Evolutionary conservation across 2,113 vertebrate species (phyloP).

Genomic region (Colaptes auratus): DNA sequence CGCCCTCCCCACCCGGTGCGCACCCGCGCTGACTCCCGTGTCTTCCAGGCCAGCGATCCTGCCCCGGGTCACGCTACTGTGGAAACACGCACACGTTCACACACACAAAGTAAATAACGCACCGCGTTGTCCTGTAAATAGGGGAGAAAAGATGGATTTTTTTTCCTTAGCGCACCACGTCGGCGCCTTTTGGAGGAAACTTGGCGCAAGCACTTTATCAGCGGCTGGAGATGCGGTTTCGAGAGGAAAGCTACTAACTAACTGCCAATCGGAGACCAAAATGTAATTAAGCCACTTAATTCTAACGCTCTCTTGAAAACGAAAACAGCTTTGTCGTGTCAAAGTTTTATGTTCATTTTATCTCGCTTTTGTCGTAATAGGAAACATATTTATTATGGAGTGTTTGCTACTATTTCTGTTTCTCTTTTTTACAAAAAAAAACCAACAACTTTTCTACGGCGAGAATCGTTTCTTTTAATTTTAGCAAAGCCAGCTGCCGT

Average conservation of each 20-base stretch:
- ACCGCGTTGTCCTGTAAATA: constrained; percentile 38
- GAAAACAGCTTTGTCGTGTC: constrained; percentile 71
- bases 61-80: neutral
- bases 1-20: neutral
- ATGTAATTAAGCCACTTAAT: constrained; percentile 84
- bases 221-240: constrained; percentile 51
- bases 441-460: constrained; percentile 75
- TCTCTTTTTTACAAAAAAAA: constrained; percentile 58
- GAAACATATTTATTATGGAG: constrained; percentile 89
- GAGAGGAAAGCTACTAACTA: constrained; percentile 59
- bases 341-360: constrained; percentile 72
- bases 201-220: constrained; percentile 90
- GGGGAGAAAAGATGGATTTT: constrained; percentile 68
- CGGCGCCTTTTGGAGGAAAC: constrained; percentile 44
- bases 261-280: constrained; percentile 86
- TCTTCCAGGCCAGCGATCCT: neutral
- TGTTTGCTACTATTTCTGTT: constrained; percentile 81
- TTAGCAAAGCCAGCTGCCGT: constrained; percentile 85
- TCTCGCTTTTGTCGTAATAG: constrained; percentile 80
- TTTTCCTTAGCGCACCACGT: neutral
- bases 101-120: constrained; percentile 6
- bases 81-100: neutral
- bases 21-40: neutral
- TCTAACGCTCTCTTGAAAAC: constrained; percentile 47
- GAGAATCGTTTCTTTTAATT: constrained; percentile 80